A percentile compares a stretch with the other conserved stretches of the same genome.
phyloP scores from a whole-genome alignment of 2,113 vertebrate species.

The Macroglossus sobrinus region DNA sequence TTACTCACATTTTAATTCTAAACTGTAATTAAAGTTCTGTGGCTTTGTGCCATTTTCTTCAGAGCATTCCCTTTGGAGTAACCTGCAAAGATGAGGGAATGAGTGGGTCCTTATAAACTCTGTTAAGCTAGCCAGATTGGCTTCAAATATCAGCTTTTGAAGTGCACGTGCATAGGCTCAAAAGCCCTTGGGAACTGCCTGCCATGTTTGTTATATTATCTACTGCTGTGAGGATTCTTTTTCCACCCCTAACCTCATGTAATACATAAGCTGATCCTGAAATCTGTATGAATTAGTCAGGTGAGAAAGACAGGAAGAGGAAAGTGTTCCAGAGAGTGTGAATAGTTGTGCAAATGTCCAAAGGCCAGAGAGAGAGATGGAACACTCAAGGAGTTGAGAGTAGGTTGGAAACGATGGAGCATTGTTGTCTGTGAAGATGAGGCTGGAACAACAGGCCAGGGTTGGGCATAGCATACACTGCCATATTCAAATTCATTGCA shows the following conservation, averaged over 20 bases:
- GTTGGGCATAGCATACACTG: accelerated
- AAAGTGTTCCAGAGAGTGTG: not conserved
- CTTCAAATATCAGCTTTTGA: not conserved
- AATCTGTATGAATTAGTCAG: not conserved
- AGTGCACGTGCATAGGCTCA: not conserved
- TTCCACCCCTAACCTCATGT: not conserved
- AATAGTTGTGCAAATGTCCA: not conserved
- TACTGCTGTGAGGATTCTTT: not conserved
- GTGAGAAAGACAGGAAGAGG: not conserved
- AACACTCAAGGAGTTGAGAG: not conserved
- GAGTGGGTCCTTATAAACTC: not conserved
- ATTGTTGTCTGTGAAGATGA: too few species aligned
- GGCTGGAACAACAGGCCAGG: too few species aligned
- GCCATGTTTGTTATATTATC: not conserved
- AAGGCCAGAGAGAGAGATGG: not conserved
- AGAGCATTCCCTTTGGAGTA: conserved; percentile 16
- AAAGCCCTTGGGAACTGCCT: not conserved
- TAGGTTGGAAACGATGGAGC: not conserved
- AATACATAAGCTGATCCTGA: not conserved
- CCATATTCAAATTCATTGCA: not conserved
- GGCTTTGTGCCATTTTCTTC: conserved; percentile 10
- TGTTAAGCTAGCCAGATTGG: not conserved
- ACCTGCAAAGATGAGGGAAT: not conserved
- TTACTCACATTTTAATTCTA: conserved; percentile 48
- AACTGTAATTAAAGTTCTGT: conserved; percentile 52